Base-by-base conservation (phyloP, 2,797 vertebrate genomes). In the Megalops cyprinoides region DNA sequence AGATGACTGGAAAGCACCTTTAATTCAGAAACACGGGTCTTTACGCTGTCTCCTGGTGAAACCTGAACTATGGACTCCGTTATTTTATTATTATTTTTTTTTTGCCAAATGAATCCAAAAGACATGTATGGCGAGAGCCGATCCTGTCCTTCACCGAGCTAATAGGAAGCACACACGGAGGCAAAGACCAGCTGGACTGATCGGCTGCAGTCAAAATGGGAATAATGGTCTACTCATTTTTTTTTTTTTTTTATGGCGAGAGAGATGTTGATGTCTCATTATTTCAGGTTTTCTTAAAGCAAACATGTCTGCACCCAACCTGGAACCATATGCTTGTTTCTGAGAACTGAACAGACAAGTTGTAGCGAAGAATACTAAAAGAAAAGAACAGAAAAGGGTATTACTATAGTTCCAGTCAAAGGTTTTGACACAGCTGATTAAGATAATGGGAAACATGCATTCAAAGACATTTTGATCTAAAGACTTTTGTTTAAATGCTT, bases 201-300 rank as follows among this genome's bases (percentile, higher is more conserved):
- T 80, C 79, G 31, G 71, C 79, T 31, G 71, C 79, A 74, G 71
- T 62, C 56, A 80, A 80, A 20, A 69, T 44, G 65, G 65, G 42
- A 69, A 69, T 69, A 69, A 69, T 69, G 65, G 37, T 42, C 34
- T 37, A 10, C 65, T 69, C 15, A 23, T 23, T 69, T 74, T 74
- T 74, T 51, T 74, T 37, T 1, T 58, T 58, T 25, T 58, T 58
- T 58, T 58, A 51, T 49, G 25, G 48, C 9, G 25, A 42, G 0
- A 74, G 73, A 74, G 15, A 51, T 28, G 44, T n/a, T 3, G 15
- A 44, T 49, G 37, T 37, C 51, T 74, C 78, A 53, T 56, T 73
- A 79, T 79, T 79, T 49, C n/a, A 34, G 12, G 28, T 12, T 39
- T 44, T 48, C 60, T 42, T 62, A 51, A 71, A 42, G 46, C 39